A percentile compares a stretch with the other conserved stretches of the same genome.
Evolutionary conservation across 1,140 invertebrate genomes (phyloP).

Genomic region (Cherax quadricarinatus): DNA sequence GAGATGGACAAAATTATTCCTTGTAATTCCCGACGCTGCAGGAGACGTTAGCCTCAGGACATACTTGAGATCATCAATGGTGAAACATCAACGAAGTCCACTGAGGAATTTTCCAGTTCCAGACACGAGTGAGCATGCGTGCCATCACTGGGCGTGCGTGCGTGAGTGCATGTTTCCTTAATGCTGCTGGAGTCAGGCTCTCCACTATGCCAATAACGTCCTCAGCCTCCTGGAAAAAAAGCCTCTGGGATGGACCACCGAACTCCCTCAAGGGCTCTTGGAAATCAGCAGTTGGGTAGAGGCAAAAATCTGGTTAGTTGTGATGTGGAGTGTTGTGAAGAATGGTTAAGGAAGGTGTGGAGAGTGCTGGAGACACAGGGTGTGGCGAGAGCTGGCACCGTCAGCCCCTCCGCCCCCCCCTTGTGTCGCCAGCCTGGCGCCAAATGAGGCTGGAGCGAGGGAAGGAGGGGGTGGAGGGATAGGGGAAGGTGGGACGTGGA

Average conservation of each 20-base stretch:
- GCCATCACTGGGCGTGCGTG: conserved; percentile 15
- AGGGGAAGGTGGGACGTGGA: neutral
- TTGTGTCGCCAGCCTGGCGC: conserved; percentile 65
- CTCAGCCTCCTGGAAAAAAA: neutral
- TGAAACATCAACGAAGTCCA: conserved; percentile 51
- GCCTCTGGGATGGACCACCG: neutral
- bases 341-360: neutral
- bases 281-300: too few relatives aligned
- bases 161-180: conserved; percentile 11
- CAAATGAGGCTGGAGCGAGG: conserved; percentile 50
- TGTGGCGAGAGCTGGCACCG: conserved; percentile 21
- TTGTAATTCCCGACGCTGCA: too few relatives aligned
- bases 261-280: neutral
- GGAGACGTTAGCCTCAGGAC: neutral
- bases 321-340: too few relatives aligned
- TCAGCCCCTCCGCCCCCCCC: too few relatives aligned
- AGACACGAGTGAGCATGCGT: conserved; percentile 19
- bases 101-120: conserved; percentile 64
- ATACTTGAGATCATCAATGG: conserved; percentile 27
- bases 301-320: too few relatives aligned
- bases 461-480: neutral
- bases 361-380: neutral
- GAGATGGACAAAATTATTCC: too few relatives aligned
- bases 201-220: neutral
- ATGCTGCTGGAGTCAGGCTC: conserved; percentile 60